These are phyloP conservation scores for Thaleichthys pacificus DNA, from an alignment of 2,797 vertebrate species.

Conservation along the genomic window DNA sequence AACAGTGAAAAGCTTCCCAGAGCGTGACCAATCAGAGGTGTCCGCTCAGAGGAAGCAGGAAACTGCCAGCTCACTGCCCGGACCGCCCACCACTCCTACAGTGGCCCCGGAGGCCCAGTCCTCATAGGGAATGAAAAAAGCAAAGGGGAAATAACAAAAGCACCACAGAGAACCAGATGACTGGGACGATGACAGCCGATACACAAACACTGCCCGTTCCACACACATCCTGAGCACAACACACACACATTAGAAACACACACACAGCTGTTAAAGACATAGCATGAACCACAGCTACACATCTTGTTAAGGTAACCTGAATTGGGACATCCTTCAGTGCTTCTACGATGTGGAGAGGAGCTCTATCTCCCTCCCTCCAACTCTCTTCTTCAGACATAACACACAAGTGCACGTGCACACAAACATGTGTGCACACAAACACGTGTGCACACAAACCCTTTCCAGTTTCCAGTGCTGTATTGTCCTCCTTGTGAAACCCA, in stretches of 20 bases:
- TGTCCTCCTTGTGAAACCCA: slow-evolving; percentile 57
- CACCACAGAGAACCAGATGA: background rate
- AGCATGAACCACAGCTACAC: too few species aligned
- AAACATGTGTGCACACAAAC: background rate
- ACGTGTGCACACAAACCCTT: too few species aligned
- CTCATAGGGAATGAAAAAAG: slow-evolving; percentile 26
- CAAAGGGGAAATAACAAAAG: slow-evolving; percentile 33
- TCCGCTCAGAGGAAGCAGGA: slow-evolving; percentile 28
- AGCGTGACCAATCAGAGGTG: slow-evolving; percentile 10
- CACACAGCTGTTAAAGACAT: background rate
- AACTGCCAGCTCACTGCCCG: slow-evolving; percentile 7
- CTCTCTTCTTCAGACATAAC: too few species aligned
- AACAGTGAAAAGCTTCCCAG: slow-evolving; percentile 17
- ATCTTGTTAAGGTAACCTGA: too few species aligned
- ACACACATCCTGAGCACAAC: background rate
- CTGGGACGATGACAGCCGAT: background rate
- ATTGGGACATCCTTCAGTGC: too few species aligned
- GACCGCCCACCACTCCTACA: slow-evolving; percentile 13
- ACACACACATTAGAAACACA: background rate
- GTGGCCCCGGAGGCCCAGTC: slow-evolving; percentile 13
- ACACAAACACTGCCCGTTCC: background rate
- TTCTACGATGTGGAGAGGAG: too few species aligned
- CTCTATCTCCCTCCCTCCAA: background rate
- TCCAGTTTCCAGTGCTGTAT: slow-evolving; percentile 43
- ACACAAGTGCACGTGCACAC: background rate